phyloP scores from a whole-genome alignment of 2,888 invertebrate genomes.

The Drosophila cracens region DNA sequence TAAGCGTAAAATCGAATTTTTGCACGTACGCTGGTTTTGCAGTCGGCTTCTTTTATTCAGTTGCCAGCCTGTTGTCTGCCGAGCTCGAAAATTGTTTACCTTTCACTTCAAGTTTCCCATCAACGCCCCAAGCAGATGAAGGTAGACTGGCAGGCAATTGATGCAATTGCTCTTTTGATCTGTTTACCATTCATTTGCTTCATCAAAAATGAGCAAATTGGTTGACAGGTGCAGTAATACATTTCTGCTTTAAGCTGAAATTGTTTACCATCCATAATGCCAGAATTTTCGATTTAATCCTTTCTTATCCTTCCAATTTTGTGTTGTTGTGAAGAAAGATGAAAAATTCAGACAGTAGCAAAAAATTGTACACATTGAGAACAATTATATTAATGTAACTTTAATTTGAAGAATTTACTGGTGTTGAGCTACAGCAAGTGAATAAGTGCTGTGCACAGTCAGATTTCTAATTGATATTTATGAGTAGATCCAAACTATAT shows the following conservation, averaged over 20 bases:
- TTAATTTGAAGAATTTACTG: neutral
- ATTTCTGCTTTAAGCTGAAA: neutral
- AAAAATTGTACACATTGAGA: neutral
- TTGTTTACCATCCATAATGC: neutral
- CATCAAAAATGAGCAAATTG: constrained; percentile 10
- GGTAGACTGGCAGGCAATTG: constrained; percentile 43
- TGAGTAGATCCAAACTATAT: neutral
- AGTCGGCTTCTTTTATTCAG: constrained; percentile 7
- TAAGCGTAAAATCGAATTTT: constrained; percentile 40
- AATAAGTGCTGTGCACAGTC: neutral
- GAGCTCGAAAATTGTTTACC: constrained; percentile 38
- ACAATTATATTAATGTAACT: constrained; percentile 1
- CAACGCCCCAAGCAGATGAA: constrained; percentile 23
- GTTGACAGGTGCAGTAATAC: neutral
- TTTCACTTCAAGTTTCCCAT: constrained; percentile 32
- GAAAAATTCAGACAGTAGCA: neutral
- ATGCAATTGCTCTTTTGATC: constrained; percentile 64
- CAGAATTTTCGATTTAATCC: neutral
- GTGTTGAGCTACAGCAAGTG: neutral
- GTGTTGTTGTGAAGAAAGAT: neutral
- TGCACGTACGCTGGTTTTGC: constrained; percentile 22
- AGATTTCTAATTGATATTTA: constrained; percentile 10
- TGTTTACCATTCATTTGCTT: constrained; percentile 40
- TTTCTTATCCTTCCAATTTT: neutral
- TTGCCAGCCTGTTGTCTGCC: constrained; percentile 18